These are phyloP conservation scores for Gymnothorax reevesii DNA, from an alignment of 2,797 vertebrate genomes.

Conservation along the genomic window DNA sequence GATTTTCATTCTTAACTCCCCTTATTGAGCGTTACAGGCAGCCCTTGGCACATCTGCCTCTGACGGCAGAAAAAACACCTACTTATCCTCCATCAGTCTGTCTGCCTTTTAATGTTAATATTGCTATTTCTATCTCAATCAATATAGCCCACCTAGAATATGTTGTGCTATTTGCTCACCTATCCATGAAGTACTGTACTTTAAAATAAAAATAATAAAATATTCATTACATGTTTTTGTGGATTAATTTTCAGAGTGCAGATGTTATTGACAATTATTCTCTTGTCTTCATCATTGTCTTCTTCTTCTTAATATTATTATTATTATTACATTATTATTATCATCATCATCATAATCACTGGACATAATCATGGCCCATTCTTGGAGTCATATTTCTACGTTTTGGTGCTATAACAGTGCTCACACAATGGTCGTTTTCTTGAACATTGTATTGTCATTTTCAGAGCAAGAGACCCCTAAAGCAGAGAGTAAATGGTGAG, in stretches of 20 bases:
- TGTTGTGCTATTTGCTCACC: too few relatives aligned
- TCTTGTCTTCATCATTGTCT: neutral
- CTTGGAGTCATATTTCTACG: neutral
- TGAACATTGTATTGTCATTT: neutral
- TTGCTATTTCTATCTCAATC: neutral
- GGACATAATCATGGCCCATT: neutral
- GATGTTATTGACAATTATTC: neutral
- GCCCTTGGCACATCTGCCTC: too few relatives aligned
- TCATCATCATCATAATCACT: neutral
- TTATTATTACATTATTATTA: too few relatives aligned
- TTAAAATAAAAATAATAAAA: neutral
- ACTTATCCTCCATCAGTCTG: neutral
- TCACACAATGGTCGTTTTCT: neutral
- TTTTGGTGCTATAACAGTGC: neutral
- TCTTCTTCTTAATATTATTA: neutral
- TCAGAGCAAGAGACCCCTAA: neutral
- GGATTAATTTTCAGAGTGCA: neutral
- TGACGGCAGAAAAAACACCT: too few relatives aligned
- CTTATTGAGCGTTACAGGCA: too few relatives aligned
- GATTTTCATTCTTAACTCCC: too few relatives aligned
- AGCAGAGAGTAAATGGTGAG: neutral
- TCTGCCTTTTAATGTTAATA: neutral
- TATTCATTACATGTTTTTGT: neutral
- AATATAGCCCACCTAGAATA: neutral
- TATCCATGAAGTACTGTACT: neutral